Percentiles rank a stretch among this genome's conserved stretches.
Conservation (phyloP, 2,888 invertebrate species). For the Seladonia tumulorum region DNA sequence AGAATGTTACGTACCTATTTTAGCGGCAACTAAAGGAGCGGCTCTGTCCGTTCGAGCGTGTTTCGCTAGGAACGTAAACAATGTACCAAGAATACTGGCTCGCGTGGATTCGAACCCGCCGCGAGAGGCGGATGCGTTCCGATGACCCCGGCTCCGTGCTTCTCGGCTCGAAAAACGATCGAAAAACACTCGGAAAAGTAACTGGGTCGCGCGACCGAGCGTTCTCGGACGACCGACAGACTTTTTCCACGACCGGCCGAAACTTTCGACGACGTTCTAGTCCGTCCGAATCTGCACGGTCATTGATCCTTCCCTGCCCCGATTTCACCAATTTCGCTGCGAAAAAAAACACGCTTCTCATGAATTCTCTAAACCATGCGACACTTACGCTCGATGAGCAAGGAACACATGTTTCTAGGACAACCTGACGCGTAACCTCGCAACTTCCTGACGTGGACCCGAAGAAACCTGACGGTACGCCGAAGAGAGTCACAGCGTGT, state of each 20-base stretch:
- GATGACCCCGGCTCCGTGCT: constrained; percentile 14
- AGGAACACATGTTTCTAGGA: constrained; percentile 1
- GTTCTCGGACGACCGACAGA: constrained; percentile 26
- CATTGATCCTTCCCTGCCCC: constrained; percentile 66
- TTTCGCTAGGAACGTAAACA: constrained; percentile 57
- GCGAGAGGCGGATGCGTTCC: constrained; percentile 14
- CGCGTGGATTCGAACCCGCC: constrained; percentile 18
- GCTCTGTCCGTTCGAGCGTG: constrained; percentile 28
- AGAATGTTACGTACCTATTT: constrained; percentile 58
- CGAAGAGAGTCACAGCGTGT: too few relatives aligned
- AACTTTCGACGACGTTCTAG: constrained; percentile 70
- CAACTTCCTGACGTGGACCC: not conserved
- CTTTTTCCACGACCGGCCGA: constrained; percentile 50
- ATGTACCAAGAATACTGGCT: constrained; percentile 46
- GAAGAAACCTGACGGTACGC: not conserved
- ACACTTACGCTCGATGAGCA: not conserved
- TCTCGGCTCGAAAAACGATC: not conserved
- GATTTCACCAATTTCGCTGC: constrained; percentile 70
- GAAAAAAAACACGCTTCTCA: constrained; percentile 40
- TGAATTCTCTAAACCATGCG: not conserved
- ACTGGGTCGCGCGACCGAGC: constrained; percentile 48
- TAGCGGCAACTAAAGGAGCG: constrained; percentile 44
- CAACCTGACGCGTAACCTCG: not conserved
- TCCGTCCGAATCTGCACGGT: constrained; percentile 64
- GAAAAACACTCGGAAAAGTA: constrained; percentile 19